Evolutionary conservation across 2,888 invertebrate genomes (phyloP), one percentile per base, ranked within the genome.

Genomic region (Tetranychus truncatus): DNA sequence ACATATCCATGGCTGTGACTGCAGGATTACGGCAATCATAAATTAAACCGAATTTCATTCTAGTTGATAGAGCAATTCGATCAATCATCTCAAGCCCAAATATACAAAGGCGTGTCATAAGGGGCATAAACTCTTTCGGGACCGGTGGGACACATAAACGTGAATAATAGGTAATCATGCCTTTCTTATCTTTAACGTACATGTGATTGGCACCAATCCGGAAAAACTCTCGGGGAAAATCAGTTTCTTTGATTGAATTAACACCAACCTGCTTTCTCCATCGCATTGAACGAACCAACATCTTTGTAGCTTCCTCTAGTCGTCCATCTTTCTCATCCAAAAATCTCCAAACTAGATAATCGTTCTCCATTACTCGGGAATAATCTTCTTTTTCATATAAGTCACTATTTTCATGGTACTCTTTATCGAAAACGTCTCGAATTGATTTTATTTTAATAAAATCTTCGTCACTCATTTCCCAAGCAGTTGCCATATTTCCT

Each of bases 161-260:
- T 24, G 20, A 24, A 69, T 69, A 69, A 24, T 69, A 69, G 20
- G 69, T 69, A 11, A 69, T 11, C 9, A 69, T 24, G 21, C 69
- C 69, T 24, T 69, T 69, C 21, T 69, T 69, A 9, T 69, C 69
- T 69, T 18, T 20, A 20, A 69, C 69, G 34, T 69, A 69, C 20
- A 69, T 24, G 21, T 69, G 69, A 69, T 20, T 24, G 9, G 69
- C 21, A 69, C 11, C 20, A 69, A 69, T 24, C 1, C 34, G 69
- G 20, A 24, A 69, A 21, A 69, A 75, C 34, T 76, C 76, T 46
- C 66, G 55, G 7, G 76, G 76, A 75, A 76, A 76, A 46, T 73
- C 55, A n/a, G n/a, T 73, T 66, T 67, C 75, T 24, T 65, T 72
- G 6, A 75, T 15, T n/a, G 66, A 24, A 20, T 76, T 72, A 11